These are phyloP conservation scores for Eumacrocentrus americanus DNA, from an alignment of 2,888 invertebrate genomes.

Conservation along the genomic window DNA sequence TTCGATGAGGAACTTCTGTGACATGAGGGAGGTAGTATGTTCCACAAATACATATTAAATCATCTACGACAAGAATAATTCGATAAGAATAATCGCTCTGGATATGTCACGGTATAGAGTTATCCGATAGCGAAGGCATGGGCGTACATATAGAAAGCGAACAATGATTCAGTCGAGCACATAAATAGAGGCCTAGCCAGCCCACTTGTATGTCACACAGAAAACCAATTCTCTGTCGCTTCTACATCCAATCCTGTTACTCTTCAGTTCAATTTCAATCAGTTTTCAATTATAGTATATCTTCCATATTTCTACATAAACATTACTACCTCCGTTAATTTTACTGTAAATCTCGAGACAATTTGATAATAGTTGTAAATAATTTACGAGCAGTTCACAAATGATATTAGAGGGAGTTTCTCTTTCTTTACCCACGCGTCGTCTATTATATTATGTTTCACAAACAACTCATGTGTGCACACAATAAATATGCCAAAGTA, in stretches of 20 bases:
- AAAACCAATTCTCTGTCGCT: too few relatives aligned
- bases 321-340: too few relatives aligned
- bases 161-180: conserved; percentile 21
- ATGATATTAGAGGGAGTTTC: conserved; percentile 7
- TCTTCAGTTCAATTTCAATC: too few relatives aligned
- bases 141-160: conserved; percentile 16
- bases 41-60: neutral
- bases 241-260: too few relatives aligned
- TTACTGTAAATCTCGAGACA: too few relatives aligned
- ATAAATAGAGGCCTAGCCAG: conserved; percentile 15
- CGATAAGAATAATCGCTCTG: conserved; percentile 10
- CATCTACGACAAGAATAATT: neutral
- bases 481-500: conserved; percentile 2
- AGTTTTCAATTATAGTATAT: neutral
- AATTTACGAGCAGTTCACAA: too few relatives aligned
- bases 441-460: neutral
- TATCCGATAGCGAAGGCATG: conserved; percentile 12
- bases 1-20: too few relatives aligned
- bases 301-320: neutral
- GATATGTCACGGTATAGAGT: conserved; percentile 20
- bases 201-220: conserved; percentile 13
- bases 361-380: too few relatives aligned
- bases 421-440: conserved; percentile 12
- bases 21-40: neutral
- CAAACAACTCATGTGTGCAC: neutral